Conservation (phyloP, 1,140 invertebrate genomes). For the Megalonaias nervosa region DNA sequence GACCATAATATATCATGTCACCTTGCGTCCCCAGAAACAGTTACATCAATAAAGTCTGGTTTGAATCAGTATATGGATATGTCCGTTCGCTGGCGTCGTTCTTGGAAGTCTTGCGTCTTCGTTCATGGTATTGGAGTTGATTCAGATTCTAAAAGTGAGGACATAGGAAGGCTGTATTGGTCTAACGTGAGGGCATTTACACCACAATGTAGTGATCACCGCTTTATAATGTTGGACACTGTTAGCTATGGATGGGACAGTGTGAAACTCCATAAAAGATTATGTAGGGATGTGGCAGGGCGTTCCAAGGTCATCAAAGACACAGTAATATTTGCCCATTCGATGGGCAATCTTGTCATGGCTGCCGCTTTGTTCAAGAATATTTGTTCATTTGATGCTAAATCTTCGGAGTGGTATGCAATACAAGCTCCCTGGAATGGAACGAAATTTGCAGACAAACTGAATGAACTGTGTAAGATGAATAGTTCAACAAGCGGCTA, state of each 20-base stretch:
- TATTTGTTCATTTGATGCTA: not conserved
- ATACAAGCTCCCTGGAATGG: slow-evolving; percentile 9
- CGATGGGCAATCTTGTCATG: slow-evolving; percentile 2
- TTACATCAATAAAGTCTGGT: no score
- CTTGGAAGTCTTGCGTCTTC: no score
- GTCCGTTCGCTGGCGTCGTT: no score
- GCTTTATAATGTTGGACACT: not conserved
- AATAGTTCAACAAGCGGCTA: not conserved
- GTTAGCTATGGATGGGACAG: not conserved
- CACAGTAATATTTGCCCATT: not conserved
- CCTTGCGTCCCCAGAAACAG: no score
- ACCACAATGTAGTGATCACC: not conserved
- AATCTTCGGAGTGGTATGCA: not conserved
- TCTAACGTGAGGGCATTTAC: not conserved
- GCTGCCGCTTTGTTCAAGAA: slow-evolving; percentile 1
- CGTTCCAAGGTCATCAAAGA: not conserved
- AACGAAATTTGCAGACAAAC: not conserved
- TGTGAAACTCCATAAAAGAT: not conserved
- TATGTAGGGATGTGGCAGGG: not conserved
- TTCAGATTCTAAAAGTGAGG: no score
- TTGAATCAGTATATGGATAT: no score
- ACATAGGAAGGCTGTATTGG: no score
- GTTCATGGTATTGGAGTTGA: no score
- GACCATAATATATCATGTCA: no score
- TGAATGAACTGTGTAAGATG: not conserved